Evolutionary conservation across 2,797 vertebrate species (phyloP), one percentile per base, ranked within the genome.

Genomic region (Monodelphis domestica): DNA sequence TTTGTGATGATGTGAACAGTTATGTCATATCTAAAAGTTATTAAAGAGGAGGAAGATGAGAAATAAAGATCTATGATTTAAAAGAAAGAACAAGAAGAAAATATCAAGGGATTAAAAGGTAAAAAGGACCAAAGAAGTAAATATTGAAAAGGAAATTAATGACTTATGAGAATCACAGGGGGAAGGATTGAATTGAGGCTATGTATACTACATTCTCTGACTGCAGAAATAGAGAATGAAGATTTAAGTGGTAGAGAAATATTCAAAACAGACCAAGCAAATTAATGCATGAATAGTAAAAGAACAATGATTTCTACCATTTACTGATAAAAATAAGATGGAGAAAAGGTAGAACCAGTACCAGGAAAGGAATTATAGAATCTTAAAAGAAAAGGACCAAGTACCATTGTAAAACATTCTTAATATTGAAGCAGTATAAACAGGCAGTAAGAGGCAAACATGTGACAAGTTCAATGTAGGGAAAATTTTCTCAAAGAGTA

Each of bases 1-100:
- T 97, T 98, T 98, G 97, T 98, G 98, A 97, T 99, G 98, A 52
- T 99, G 99, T 98, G 99, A 98, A 95, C 98, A 99, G 98, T n/a
- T 38, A 70, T 70, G 15, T 21, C 15, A 17, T 15, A 21, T 38
- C n/a, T 5, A 15, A 30, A 63, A 63, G 14, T 59, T n/a, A 15
- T n/a, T 63, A 30, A 15, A 63, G 12, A 63, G 11, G 4, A 63
- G 57, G 30, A 15, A 63, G 30, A 30, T 63, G 4, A 63, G 57
- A 63, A 30, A 63, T 12, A 63, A n/a, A 5, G 14, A n/a, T 70
- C 59, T 70, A n/a, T 38, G 63, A 38, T 9, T 38, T 17, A 70
- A 38, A 21, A n/a, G 6, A 9, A 70, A 70, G n/a, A 17, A 70
- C 5, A 63, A 63, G 5, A 30, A n/a, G 15, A 70, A 70, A 70